These are phyloP conservation scores for Kradibia gibbosae DNA, from an alignment of 1,140 invertebrate genomes.

Conservation along the genomic window DNA sequence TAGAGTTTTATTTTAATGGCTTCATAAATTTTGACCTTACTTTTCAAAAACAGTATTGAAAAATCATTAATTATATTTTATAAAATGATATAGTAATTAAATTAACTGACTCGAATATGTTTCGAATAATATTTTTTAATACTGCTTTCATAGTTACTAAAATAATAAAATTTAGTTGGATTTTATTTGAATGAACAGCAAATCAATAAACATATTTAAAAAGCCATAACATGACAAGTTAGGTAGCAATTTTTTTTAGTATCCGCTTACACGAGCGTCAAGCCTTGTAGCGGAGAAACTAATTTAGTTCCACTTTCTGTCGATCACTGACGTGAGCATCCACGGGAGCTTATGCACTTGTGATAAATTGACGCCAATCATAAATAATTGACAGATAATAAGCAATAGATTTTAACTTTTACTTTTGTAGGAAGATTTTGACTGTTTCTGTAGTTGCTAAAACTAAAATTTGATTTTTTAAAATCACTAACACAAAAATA, in stretches of 20 bases:
- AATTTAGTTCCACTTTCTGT: constrained; percentile 39
- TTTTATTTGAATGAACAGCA: not conserved
- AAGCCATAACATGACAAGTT: not conserved
- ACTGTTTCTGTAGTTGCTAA: not conserved
- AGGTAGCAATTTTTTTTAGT: constrained; percentile 26
- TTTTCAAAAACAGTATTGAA: too few relatives aligned
- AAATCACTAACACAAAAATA: too few relatives aligned
- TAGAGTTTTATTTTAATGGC: too few relatives aligned
- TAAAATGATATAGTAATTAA: too few relatives aligned
- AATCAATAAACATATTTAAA: constrained; percentile 1
- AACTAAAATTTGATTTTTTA: not conserved
- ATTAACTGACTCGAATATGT: too few relatives aligned
- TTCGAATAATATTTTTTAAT: too few relatives aligned
- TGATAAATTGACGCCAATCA: constrained; percentile 65
- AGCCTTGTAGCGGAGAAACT: constrained; percentile 17
- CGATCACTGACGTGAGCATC: constrained; percentile 23
- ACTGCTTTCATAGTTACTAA: too few relatives aligned
- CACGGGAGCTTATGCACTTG: constrained; percentile 49
- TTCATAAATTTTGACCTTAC: too few relatives aligned
- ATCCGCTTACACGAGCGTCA: constrained; percentile 17
- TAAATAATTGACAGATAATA: constrained; percentile 69
- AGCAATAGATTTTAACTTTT: constrained; percentile 29
- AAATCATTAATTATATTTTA: too few relatives aligned
- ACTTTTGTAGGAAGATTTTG: not conserved
- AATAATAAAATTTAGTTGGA: not conserved